Evolutionary conservation across 2,888 invertebrate species (phyloP), one percentile per base, ranked within the genome.

Genomic region (Drosophila differens): DNA sequence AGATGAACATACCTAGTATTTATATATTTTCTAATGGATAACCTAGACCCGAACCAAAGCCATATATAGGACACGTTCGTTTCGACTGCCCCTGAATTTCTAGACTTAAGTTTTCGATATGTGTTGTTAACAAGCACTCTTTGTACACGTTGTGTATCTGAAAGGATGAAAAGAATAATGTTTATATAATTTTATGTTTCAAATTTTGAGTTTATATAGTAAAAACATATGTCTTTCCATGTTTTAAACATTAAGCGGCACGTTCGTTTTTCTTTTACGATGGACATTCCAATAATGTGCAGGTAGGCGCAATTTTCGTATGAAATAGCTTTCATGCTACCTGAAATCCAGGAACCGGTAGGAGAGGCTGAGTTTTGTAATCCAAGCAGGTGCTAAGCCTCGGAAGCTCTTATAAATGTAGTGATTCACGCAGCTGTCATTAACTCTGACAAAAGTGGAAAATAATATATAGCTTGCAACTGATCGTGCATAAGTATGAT

Each of bases 151-250:
- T 74, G 85, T 89, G 90, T 89, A 89, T 78, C 52, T 68, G 60
- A 52, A 68, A 32, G 57, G 19, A 73, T 52, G 57, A 71, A 55
- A 59, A 51, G 12, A 57, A 52, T 30, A 32, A 69, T 65, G 76
- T 76, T 59, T 49, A 58, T 67, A 75, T 64, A 61, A 63, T 54
- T 69, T 35, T 70, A 71, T 70, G 57, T 82, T 66, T 69, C 12
- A 37, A 51, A 63, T 53, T 32, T 70, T 62, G 35, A 60, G 57
- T 70, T 80, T 60, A 49, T 70, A 25, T 70, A 70, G 53, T 79
- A 70, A 76, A 75, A 76, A 75, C 76, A 73, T 66, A 72, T 74
- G 85, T 90, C 90, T 88, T 88, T 82, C 84, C 89, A 89, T 90
- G 87, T 87, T 90, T 67, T 30, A 87, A 87, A 89, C 87, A 90